A percentile compares a stretch with the other conserved stretches of the same genome.
phyloP scores from a whole-genome alignment of 2,113 vertebrate species.

The Riparia riparia region DNA sequence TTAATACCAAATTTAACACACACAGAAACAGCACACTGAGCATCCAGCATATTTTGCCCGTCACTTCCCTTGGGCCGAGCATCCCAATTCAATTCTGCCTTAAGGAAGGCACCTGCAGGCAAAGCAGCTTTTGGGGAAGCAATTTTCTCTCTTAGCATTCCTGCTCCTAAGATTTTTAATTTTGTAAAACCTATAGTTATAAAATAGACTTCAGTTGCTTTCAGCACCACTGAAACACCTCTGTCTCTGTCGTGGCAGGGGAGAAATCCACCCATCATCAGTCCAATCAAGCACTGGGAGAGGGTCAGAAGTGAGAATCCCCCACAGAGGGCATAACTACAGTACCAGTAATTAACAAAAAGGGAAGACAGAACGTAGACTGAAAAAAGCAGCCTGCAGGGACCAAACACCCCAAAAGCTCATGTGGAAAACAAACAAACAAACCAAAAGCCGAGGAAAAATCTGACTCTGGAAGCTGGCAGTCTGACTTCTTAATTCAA shows the following conservation, averaged over 20 bases:
- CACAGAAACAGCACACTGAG: not conserved
- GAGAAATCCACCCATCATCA: not conserved
- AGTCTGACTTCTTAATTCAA: not conserved
- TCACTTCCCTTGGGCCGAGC: not conserved
- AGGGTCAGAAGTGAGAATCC: not conserved
- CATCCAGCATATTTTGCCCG: not conserved
- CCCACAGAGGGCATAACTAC: not conserved
- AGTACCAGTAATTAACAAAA: not conserved
- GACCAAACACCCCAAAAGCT: not conserved
- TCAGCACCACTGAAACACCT: not conserved
- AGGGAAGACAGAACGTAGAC: not conserved
- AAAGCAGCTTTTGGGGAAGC: not conserved
- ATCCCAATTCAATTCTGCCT: no score
- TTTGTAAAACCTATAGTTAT: not conserved
- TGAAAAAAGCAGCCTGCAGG: not conserved
- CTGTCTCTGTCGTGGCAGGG: not conserved
- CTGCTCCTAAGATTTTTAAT: not conserved
- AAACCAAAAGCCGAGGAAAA: not conserved
- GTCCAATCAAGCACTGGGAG: not conserved
- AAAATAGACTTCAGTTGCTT: not conserved
- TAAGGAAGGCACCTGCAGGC: not conserved
- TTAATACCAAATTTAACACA: not conserved
- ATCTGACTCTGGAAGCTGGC: not conserved
- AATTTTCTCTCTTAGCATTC: not conserved
- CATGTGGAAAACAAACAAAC: not conserved